Evolutionary conservation across 53 echinoderm and acorn worm genomes (phyloP), one percentile per base, ranked within the genome.

Genomic region (Mesocentrotus franciscanus): DNA sequence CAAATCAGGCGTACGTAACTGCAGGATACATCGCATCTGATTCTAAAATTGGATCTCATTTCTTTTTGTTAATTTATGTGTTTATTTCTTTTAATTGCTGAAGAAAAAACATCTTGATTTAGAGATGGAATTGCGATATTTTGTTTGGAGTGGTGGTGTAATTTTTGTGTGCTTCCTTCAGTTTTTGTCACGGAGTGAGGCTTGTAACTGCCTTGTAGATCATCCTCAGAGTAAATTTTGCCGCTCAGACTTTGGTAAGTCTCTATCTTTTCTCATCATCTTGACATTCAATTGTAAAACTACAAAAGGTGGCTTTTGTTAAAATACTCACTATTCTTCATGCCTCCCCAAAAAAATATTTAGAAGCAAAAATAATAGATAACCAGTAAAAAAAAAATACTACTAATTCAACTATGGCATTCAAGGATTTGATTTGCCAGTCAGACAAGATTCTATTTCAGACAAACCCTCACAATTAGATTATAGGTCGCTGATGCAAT

Each of bases 191-290:
- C 33, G 6, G 55, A 61, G 79, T 10, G 58, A 81, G 27, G 96
- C 96, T 29, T 96, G 96, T 85, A 96, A 93, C 90, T 96, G 95
- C n/a, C 92, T 96, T 57, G 96, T 95, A 35, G 96, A 96, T 18
- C 98, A 98, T 95, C 97, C 98, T 8, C 98, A 98, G 64, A 96
- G 96, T 83, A 96, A 97, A 83, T 98, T 96, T 95, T 98, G 98
- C 89, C 78, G 92, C 24, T 96, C 98, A 89, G 98, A 96, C 56
- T 98, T 97, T 81, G 97, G 98, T 98, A 79, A 98, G 97, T 96
- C 9, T 59, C 9, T 6, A 34, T 55, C 61, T 33, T 64, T 35
- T 62, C 91, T 91, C 34, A 87, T 57, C 39, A 56, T 35, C 17
- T 64, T 64, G 64, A 16, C 5, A 18, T 64, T 64, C 0, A 64